These are phyloP conservation scores for Babylonia areolata DNA, from an alignment of 1,140 invertebrate species.

Conservation along the genomic window DNA sequence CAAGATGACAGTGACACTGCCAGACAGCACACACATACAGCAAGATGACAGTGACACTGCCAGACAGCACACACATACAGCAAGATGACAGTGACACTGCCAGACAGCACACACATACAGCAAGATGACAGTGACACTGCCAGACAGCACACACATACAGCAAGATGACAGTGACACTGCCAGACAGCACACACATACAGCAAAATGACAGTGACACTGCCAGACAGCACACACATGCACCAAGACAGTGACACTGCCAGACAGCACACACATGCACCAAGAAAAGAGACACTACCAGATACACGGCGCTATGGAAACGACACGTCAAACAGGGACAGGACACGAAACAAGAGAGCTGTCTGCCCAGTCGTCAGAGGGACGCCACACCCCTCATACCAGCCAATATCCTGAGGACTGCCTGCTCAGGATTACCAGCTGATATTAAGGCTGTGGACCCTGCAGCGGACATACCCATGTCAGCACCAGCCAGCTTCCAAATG, in stretches of 20 bases:
- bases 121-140: no score
- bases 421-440: constrained; percentile 98
- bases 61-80: no score
- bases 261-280: neutral
- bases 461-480: neutral
- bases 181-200: neutral
- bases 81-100: no score
- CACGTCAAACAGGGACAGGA: neutral
- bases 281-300: neutral
- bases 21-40: no score
- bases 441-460: constrained; percentile 82
- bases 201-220: neutral
- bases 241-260: no score
- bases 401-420: constrained; percentile 67
- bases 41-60: no score
- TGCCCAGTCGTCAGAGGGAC: constrained; percentile 30
- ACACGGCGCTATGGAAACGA: neutral
- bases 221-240: no score
- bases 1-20: no score
- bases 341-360: constrained; percentile 33
- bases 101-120: no score
- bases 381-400: constrained; percentile 70
- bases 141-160: no score
- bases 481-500: neutral
- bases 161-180: no score